These are phyloP conservation scores for Patella depressa DNA, from an alignment of 2,888 invertebrate species.

Conservation along the genomic window DNA sequence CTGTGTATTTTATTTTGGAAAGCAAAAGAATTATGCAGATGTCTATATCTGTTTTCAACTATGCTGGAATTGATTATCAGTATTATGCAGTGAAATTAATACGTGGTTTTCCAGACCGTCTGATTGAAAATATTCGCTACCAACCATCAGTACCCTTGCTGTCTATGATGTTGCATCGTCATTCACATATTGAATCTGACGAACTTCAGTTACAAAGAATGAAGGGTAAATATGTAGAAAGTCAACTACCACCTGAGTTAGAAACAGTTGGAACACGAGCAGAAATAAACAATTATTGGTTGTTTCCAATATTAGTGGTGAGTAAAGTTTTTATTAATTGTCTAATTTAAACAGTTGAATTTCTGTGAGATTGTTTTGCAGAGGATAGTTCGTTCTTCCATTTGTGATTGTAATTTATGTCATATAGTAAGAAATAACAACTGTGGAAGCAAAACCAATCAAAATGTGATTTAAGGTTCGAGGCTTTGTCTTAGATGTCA, in stretches of 20 bases:
- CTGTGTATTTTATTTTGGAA: constrained; percentile 59
- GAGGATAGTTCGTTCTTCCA: no score
- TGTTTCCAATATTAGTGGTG: constrained; percentile 70
- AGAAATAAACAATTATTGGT: constrained; percentile 68
- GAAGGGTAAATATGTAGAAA: constrained; percentile 66
- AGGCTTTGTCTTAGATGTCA: no score
- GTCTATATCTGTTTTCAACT: constrained; percentile 45
- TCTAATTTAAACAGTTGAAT: no score
- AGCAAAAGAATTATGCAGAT: constrained; percentile 56
- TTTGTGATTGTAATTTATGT: no score
- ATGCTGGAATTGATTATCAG: constrained; percentile 53
- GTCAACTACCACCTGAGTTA: constrained; percentile 58
- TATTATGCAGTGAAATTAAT: constrained; percentile 59
- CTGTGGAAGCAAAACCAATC: no score
- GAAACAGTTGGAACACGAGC: constrained; percentile 63
- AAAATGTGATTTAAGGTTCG: no score
- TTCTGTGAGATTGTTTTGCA: no score
- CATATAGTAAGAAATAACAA: no score
- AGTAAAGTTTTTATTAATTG: constrained; percentile 33
- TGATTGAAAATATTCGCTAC: constrained; percentile 60
- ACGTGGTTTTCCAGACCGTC: constrained; percentile 66
- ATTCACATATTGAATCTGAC: constrained; percentile 47
- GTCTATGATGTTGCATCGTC: constrained; percentile 56
- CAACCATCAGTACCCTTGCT: constrained; percentile 66
- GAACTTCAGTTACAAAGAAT: constrained; percentile 52